Conservation (phyloP, 2,888 invertebrate genomes). For the Drosophila greeni region DNA sequence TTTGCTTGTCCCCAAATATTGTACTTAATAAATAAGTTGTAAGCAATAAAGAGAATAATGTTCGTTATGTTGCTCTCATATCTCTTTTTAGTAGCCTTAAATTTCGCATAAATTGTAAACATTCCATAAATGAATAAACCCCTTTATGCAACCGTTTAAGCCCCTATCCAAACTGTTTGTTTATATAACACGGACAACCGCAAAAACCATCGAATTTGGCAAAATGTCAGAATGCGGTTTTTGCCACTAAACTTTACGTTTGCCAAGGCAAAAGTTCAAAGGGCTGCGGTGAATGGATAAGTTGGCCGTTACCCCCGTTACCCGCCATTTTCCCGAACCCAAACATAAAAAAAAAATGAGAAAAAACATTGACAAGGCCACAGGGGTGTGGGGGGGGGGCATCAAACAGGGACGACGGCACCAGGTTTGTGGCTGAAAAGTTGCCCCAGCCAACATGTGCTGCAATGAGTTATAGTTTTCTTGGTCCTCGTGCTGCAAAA, state of each 20-base stretch:
- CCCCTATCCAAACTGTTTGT: constrained; percentile 20
- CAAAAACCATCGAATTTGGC: constrained; percentile 62
- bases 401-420: background rate
- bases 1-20: no score
- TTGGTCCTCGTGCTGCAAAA: constrained; percentile 46
- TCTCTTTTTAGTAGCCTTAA: no score
- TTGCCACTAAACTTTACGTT: constrained; percentile 58
- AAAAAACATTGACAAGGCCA: constrained; percentile 39
- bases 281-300: constrained; percentile 68
- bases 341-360: background rate
- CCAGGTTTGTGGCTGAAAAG: constrained; percentile 48
- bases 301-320: constrained; percentile 41
- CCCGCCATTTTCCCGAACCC: background rate
- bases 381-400: constrained; percentile 15
- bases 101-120: background rate
- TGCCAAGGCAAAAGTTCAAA: constrained; percentile 61
- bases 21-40: no score
- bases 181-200: constrained; percentile 26
- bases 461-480: constrained; percentile 71
- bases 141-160: constrained; percentile 8
- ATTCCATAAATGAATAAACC: background rate
- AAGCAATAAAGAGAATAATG: no score
- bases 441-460: constrained; percentile 66
- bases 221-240: constrained; percentile 72
- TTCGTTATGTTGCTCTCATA: no score